These are phyloP conservation scores for Mastomys natalensis DNA, from an alignment of 2,113 vertebrate genomes.

Conservation along the genomic window DNA sequence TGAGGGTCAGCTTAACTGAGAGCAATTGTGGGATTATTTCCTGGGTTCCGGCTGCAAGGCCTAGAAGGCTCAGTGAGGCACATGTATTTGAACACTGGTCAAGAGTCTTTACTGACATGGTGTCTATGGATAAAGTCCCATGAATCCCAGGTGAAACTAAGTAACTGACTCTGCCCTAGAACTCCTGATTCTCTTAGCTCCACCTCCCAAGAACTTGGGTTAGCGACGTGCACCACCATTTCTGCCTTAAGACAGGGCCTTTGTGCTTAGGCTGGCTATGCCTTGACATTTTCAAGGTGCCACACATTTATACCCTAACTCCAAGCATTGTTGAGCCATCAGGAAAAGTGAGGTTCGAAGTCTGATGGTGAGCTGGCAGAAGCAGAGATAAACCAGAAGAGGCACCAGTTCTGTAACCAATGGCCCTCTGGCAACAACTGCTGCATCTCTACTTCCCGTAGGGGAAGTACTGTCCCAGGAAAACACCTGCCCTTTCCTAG, in stretches of 20 bases:
- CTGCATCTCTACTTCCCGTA: neutral
- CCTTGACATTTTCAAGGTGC: neutral
- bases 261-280: neutral
- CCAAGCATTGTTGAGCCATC: neutral
- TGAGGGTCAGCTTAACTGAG: neutral
- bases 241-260: neutral
- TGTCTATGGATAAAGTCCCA: neutral
- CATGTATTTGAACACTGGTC: neutral
- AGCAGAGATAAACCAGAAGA: neutral
- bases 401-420: constrained; percentile 10
- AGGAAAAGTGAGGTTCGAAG: neutral
- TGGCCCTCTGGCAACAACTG: constrained; percentile 3
- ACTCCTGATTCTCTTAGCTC: neutral
- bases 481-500: neutral
- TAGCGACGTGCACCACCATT: neutral
- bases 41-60: neutral
- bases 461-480: neutral
- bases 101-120: neutral
- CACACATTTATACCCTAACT: neutral
- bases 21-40: neutral
- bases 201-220: neutral
- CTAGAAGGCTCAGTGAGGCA: neutral
- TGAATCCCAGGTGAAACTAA: neutral
- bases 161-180: neutral
- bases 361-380: neutral